Evolutionary conservation across 2,113 vertebrate genomes (phyloP).

Genomic region (Neodon shergylaensis): DNA sequence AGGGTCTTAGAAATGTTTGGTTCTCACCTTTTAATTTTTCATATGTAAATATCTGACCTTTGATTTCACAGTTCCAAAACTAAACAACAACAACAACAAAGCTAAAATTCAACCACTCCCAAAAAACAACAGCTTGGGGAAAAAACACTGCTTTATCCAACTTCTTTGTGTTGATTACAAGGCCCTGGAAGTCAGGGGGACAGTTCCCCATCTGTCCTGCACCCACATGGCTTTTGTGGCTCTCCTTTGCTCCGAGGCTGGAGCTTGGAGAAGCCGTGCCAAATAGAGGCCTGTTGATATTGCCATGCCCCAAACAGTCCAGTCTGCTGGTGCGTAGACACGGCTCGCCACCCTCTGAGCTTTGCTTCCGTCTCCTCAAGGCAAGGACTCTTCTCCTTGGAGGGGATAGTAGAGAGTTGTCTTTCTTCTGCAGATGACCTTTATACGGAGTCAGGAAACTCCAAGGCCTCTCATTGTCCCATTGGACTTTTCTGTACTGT

Average conservation of each 20-base stretch:
- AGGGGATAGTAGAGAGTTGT: background rate
- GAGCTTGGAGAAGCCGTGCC: background rate
- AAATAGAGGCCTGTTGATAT: background rate
- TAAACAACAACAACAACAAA: background rate
- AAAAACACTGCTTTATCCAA: background rate
- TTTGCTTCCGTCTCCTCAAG: background rate
- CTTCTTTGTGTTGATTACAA: background rate
- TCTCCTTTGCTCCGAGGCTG: no score
- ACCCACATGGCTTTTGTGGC: no score
- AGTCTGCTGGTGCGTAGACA: background rate
- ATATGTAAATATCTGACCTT: background rate
- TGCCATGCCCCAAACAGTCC: background rate
- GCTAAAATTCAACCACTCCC: background rate
- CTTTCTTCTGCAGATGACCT: background rate
- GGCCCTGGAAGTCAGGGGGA: background rate
- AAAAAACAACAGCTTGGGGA: background rate
- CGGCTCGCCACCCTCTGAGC: no score
- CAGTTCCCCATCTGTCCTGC: background rate
- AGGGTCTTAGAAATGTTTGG: background rate
- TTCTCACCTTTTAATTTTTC: conserved; percentile 23
- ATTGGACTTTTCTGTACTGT: background rate
- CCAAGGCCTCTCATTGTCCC: background rate
- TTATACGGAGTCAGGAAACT: background rate
- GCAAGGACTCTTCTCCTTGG: background rate
- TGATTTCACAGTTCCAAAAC: background rate